Conservation (phyloP, 2,113 vertebrate genomes). For the Calyptomena viridis region DNA sequence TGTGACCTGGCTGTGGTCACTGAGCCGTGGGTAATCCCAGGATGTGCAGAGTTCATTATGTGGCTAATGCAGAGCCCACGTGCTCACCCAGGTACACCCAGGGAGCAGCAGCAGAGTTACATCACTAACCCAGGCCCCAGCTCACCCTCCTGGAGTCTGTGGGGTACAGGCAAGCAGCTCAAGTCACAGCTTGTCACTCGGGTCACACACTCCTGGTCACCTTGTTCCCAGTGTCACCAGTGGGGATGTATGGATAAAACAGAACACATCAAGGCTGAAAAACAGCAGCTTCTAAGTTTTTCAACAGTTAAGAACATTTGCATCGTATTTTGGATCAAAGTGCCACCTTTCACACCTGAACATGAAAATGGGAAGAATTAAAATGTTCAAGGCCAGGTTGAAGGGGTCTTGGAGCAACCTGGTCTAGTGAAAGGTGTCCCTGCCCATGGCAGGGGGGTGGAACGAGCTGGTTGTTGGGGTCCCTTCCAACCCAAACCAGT, state of each 20-base stretch:
- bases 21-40: rapidly evolving
- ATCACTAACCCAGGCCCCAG: background rate
- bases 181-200: background rate
- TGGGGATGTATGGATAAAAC: rapidly evolving
- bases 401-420: background rate
- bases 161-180: background rate
- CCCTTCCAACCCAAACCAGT: background rate
- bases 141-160: background rate
- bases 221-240: background rate
- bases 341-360: background rate
- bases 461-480: background rate
- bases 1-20: background rate
- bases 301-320: background rate
- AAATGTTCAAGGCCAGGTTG: background rate
- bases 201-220: background rate
- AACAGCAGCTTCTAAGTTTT: background rate
- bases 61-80: background rate
- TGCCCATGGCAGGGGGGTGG: background rate
- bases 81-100: background rate
- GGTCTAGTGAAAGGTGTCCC: background rate
- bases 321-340: background rate
- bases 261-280: background rate
- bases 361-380: background rate
- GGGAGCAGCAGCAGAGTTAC: background rate
- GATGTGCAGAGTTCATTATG: background rate